Base-by-base conservation (phyloP, 2,113 vertebrate species). In the Coptodon bakossiorum region DNA sequence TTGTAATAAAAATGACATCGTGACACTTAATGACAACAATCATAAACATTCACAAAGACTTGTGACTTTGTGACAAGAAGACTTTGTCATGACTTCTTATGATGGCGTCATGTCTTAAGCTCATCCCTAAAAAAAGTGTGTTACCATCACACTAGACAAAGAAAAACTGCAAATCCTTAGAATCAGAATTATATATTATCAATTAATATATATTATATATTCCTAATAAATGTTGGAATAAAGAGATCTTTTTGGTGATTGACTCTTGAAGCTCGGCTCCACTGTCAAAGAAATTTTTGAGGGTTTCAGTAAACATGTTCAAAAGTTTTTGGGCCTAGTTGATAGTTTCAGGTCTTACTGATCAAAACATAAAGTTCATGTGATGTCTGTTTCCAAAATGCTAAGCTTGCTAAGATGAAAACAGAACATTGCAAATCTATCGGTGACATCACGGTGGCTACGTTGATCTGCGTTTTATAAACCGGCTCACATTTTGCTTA, bases 381-480 rank as follows among this genome's bases (percentile, higher is more conserved):
- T 68, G 63, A 40, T 5, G 63, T 68, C 19, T 36, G 59, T 34
- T 63, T 9, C 16, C 61, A n/a, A 12, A 66, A n/a, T 36, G 61
- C 61, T 14, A 71, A 22, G 0, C 0, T 63, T 36, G 61, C 31
- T 66, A 71, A 16, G 38, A 16, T 24, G n/a, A 24, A 71, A 71
- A 43, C 66, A 0, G n/a, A 43, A 4, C 7, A 43, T 43, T 24
- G 38, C 0, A 24, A 71, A 71, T 16, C 7, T 43, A 24, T 43
- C 0, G 1, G 13, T 48, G 68, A 29, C 38, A 27, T 48, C 40
- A 6, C 6, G 3, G 66, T 45, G 38, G 34, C 61, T 66, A 13
- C 1, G 4, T 38, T 66, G 17, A 66, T 3, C 31, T 3, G 34
- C 0, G 5, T 0, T 45, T 17, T 45, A 10, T 16, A 45, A 48